These are phyloP conservation scores for Cremastobaeus sp. DNA, from an alignment of 2,888 invertebrate species.

Conservation along the genomic window DNA sequence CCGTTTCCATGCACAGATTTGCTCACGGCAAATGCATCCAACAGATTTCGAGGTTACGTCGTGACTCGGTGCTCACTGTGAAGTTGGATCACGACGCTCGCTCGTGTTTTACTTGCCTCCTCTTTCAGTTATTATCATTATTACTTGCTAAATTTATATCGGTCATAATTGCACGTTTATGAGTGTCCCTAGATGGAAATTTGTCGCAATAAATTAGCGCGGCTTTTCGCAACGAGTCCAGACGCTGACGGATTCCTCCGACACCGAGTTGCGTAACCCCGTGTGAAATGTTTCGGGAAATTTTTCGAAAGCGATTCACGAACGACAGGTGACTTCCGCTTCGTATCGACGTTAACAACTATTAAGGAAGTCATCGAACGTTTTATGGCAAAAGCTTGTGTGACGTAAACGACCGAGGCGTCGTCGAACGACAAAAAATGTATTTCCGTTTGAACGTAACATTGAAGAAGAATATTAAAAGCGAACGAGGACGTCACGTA, in stretches of 20 bases:
- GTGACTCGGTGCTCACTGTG: conserved; percentile 68
- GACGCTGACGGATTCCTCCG: neutral
- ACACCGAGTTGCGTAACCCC: conserved; percentile 8
- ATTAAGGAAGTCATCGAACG: conserved; percentile 61
- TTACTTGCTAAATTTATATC: conserved; percentile 45
- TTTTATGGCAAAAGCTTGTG: conserved; percentile 59
- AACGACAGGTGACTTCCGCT: conserved; percentile 60
- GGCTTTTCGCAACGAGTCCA: conserved; percentile 2
- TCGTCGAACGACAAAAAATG: conserved; percentile 62
- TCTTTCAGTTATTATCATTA: conserved; percentile 50
- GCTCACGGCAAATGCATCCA: conserved; percentile 65
- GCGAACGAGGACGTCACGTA: conserved; percentile 62
- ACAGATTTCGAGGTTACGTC: conserved; percentile 73
- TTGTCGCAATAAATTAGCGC: conserved; percentile 41
- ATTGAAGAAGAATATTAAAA: conserved; percentile 59
- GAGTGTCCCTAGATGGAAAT: conserved; percentile 42
- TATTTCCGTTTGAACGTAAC: conserved; percentile 60
- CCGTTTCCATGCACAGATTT: conserved; percentile 69
- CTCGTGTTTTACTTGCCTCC: conserved; percentile 61
- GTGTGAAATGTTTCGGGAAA: conserved; percentile 44
- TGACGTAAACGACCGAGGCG: conserved; percentile 59
- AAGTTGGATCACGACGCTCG: conserved; percentile 63
- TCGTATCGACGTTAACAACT: conserved; percentile 53
- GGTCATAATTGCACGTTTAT: conserved; percentile 47
- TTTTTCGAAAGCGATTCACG: conserved; percentile 61